Percentiles rank a stretch among this genome's conserved stretches.
phyloP scores from a whole-genome alignment of 2,113 vertebrate species.

The Poeciliopsis retropinna region DNA sequence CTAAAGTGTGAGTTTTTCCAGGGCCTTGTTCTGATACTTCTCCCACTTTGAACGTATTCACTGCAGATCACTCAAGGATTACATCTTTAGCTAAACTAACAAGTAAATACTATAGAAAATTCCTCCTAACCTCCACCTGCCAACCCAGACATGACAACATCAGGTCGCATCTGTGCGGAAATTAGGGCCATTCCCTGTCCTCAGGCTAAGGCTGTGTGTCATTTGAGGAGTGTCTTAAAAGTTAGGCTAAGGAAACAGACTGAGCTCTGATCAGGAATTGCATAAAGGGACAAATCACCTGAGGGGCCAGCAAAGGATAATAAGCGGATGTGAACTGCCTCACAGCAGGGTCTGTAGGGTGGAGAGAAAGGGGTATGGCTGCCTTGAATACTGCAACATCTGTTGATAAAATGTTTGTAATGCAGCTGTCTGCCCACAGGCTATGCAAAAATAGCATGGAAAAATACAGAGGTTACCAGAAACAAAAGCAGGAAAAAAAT shows the following conservation, averaged over 20 bases:
- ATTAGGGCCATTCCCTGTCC: conserved; percentile 43
- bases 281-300: conserved; percentile 47
- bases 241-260: conserved; percentile 36
- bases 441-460: conserved; percentile 36
- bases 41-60: conserved; percentile 13
- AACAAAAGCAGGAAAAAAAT: conserved; percentile 12
- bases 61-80: background rate
- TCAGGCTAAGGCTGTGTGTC: conserved; percentile 36
- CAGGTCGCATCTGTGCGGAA: conserved; percentile 40
- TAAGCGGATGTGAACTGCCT: conserved; percentile 63
- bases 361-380: conserved; percentile 41
- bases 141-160: conserved; percentile 63
- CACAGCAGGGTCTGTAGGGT: conserved; percentile 58
- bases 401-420: conserved; percentile 62
- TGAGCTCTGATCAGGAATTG: conserved; percentile 32
- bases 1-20: background rate
- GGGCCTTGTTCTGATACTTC: background rate
- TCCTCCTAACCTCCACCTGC: conserved; percentile 43
- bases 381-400: conserved; percentile 48
- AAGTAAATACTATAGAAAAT: conserved; percentile 16
- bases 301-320: conserved; percentile 46
- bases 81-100: conserved; percentile 4
- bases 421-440: conserved; percentile 74
- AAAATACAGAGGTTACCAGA: conserved; percentile 39
- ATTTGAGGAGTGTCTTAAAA: conserved; percentile 61